These are phyloP conservation scores for Anguilla japonica DNA, from an alignment of 2,113 vertebrate genomes.

Conservation along the genomic window DNA sequence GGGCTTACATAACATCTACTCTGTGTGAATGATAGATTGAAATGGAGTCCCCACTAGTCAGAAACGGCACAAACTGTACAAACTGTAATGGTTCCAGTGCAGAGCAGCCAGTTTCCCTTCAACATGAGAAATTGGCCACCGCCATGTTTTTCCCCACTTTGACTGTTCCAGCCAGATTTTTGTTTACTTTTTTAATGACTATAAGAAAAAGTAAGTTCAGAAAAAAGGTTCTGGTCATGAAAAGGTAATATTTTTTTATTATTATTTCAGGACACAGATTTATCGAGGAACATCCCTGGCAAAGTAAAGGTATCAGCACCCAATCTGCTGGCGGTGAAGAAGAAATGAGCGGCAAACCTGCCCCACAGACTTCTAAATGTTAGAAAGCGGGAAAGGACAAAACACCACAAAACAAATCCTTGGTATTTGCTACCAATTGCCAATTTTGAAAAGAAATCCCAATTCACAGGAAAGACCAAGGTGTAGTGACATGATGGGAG, in stretches of 20 bases:
- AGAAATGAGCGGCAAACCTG: constrained; percentile 70
- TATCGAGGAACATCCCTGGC: constrained; percentile 93
- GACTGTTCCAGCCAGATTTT: too few species aligned
- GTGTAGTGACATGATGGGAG: neutral
- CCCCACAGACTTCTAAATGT: neutral
- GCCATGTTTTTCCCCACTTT: too few species aligned
- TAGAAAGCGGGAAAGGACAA: neutral
- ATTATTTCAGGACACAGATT: constrained; percentile 82
- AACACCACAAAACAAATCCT: neutral
- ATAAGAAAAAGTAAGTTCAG: neutral
- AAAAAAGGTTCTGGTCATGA: neutral
- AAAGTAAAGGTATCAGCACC: constrained; percentile 98
- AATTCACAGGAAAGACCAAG: neutral
- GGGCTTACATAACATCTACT: neutral
- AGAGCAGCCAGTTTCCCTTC: too few species aligned
- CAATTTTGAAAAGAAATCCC: neutral
- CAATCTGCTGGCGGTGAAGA: constrained; percentile 85
- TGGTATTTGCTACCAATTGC: neutral
- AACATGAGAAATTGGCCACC: too few species aligned
- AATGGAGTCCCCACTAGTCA: neutral
- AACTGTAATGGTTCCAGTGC: too few species aligned
- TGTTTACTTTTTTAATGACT: too few species aligned
- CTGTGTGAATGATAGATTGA: neutral
- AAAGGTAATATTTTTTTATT: neutral
- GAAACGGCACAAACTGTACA: too few species aligned